Base-by-base conservation (phyloP, 2,888 invertebrate genomes). In the Acrobasis suavella region DNA sequence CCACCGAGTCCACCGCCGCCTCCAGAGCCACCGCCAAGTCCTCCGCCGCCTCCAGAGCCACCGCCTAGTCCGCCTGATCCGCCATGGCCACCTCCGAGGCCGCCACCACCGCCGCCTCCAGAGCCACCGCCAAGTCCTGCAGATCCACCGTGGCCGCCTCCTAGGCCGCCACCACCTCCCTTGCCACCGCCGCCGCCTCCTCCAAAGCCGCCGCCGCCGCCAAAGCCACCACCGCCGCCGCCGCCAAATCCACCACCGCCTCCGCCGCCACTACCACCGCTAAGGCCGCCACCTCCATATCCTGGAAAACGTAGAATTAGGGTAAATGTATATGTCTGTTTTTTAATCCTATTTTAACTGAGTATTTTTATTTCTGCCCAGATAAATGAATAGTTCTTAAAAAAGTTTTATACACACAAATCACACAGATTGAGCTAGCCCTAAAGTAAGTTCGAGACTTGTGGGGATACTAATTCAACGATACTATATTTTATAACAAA, bases 51-150 rank as follows among this genome's bases (percentile, higher is more conserved):
- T 38, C 50, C 55, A 38, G 65, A 52, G 10, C 64, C 66, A 15
- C 69, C 64, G 32, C 72, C 76, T 62, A 73, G 73, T 22, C 77
- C 77, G 74, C 58, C 61, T 9, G 62, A 65, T 16, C 68, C 67
- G 1, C 65, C 67, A 2, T 72, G 67, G 3, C 67, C 65, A 7
- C 69, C 68, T 9, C 73, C 70, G 9, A 32, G 32, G 5, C 72
- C 68, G 5, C 67, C 65, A 5, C 69, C 68, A 12, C 73, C 42
- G 42, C 42, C 65, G 10, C 75, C 70, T 32, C 80, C 77, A 22
- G 75, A 73, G 65, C 85, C 82, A 64, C 86, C 85, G 9, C 61
- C 7, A 32, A 32, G 32, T 32, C 32, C 32, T 32, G 7, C 32
- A 32, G 32, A 32, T 32, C 7, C 56, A 0, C 72, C 71, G 9